These are phyloP conservation scores for Polyodon spathula DNA, from an alignment of 2,113 vertebrate genomes.

Conservation along the genomic window DNA sequence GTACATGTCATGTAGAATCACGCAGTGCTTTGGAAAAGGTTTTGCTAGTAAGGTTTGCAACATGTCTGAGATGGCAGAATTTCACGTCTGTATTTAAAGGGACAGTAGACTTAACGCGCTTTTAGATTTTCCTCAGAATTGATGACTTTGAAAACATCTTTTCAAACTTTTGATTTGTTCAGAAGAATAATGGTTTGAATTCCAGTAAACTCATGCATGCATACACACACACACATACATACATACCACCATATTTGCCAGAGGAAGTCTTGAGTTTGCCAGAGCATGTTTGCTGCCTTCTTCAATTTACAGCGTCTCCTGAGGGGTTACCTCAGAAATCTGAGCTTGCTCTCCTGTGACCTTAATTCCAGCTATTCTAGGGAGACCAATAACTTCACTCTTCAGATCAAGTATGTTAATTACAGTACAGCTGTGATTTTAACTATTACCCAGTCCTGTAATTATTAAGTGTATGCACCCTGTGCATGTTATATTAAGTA, in stretches of 20 bases:
- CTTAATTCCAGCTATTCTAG: constrained; percentile 24
- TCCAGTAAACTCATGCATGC: too few relatives aligned
- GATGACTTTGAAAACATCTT: too few relatives aligned
- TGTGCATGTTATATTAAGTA: constrained; percentile 8
- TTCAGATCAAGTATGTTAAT: constrained; percentile 14
- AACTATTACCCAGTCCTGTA: constrained; percentile 20
- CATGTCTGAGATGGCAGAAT: too few relatives aligned
- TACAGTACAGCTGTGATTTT: not conserved
- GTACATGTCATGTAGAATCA: too few relatives aligned
- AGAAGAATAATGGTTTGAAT: too few relatives aligned
- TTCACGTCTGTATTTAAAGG: too few relatives aligned
- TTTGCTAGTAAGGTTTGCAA: too few relatives aligned
- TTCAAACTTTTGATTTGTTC: too few relatives aligned
- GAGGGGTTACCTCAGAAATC: constrained; percentile 6
- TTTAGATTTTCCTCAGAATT: too few relatives aligned
- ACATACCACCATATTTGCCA: constrained; percentile 9
- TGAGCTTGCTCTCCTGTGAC: constrained; percentile 16
- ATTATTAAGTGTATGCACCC: constrained; percentile 19
- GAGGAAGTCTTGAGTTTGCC: constrained; percentile 19
- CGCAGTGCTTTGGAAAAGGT: too few relatives aligned
- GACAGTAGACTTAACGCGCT: too few relatives aligned
- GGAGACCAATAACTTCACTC: constrained; percentile 13
- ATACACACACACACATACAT: not conserved
- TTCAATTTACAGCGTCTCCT: constrained; percentile 11
- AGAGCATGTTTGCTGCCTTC: constrained; percentile 18